A percentile compares a stretch with the other conserved stretches of the same genome.
Conservation (phyloP, 35 echinoderm and acorn worm species). For the Patiria miniata region DNA sequence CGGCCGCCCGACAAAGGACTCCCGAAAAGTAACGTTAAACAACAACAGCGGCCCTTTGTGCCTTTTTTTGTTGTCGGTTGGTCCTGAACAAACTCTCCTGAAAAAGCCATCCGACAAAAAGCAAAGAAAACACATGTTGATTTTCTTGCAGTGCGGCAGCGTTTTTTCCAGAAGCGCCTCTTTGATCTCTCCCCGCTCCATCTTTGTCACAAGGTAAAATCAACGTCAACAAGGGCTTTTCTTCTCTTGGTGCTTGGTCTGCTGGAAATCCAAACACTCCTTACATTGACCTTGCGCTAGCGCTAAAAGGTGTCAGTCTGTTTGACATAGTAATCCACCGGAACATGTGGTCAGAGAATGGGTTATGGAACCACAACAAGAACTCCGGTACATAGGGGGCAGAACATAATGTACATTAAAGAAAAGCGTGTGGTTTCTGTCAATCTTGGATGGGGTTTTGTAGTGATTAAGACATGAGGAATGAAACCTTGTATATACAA, state of each 20-base stretch:
- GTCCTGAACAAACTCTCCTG: conserved; percentile 7
- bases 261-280: background rate
- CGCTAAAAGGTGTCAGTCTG: conserved; percentile 1
- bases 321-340: background rate
- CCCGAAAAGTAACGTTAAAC: background rate
- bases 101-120: background rate
- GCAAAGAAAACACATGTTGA: background rate
- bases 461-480: too few relatives aligned
- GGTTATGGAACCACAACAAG: background rate
- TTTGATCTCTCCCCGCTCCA: conserved; percentile 24
- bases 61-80: background rate
- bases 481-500: too few relatives aligned
- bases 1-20: conserved; percentile 4
- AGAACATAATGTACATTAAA: too few relatives aligned
- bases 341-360: too few relatives aligned
- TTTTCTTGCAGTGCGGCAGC: background rate
- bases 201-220: conserved; percentile 13
- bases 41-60: background rate
- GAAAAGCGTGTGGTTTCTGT: too few relatives aligned
- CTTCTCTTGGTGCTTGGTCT: background rate
- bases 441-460: too few relatives aligned
- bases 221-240: conserved; percentile 10
- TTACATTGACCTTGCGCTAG: conserved; percentile 5
- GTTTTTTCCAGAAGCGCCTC: background rate
- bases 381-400: too few relatives aligned